These are phyloP conservation scores for Oeneis ivallda DNA, from an alignment of 2,888 invertebrate genomes.

Conservation along the genomic window DNA sequence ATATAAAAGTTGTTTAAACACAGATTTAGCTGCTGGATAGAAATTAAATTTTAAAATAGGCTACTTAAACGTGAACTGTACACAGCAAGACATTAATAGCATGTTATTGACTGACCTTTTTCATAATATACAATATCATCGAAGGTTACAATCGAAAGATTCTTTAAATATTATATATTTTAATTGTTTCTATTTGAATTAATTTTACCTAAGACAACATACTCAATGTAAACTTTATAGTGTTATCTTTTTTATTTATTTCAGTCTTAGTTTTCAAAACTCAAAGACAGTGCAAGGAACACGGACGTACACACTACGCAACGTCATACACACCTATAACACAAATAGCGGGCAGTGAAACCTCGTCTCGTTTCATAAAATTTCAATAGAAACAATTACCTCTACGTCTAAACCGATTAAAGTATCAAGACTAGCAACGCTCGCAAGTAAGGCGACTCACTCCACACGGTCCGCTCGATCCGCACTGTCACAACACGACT, in stretches of 20 bases:
- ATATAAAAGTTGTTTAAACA: constrained; percentile 82
- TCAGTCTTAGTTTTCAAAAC: constrained; percentile 81
- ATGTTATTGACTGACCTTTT: constrained; percentile 64
- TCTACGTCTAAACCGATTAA: constrained; percentile 58
- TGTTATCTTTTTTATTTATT: constrained; percentile 76
- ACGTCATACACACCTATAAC: constrained; percentile 53
- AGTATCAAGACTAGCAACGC: constrained; percentile 60
- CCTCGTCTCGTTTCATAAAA: constrained; percentile 55
- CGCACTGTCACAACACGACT: constrained; percentile 47
- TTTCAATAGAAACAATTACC: constrained; percentile 61
- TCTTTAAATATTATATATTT: constrained; percentile 78
- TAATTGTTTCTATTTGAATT: constrained; percentile 79
- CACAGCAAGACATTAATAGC: constrained; percentile 72
- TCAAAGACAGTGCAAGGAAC: constrained; percentile 72
- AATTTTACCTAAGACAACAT: constrained; percentile 80
- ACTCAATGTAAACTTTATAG: constrained; percentile 77
- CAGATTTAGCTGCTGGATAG: constrained; percentile 76
- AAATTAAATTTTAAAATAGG: constrained; percentile 72
- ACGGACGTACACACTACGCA: constrained; percentile 56
- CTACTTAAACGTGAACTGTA: constrained; percentile 74
- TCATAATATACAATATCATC: constrained; percentile 69
- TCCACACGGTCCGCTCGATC: constrained; percentile 40
- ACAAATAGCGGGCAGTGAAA: constrained; percentile 57
- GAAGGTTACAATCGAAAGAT: constrained; percentile 71
- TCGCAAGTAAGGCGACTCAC: constrained; percentile 43